Conservation (phyloP, 1,140 invertebrate genomes). For the Anoplolepis gracilipes region DNA sequence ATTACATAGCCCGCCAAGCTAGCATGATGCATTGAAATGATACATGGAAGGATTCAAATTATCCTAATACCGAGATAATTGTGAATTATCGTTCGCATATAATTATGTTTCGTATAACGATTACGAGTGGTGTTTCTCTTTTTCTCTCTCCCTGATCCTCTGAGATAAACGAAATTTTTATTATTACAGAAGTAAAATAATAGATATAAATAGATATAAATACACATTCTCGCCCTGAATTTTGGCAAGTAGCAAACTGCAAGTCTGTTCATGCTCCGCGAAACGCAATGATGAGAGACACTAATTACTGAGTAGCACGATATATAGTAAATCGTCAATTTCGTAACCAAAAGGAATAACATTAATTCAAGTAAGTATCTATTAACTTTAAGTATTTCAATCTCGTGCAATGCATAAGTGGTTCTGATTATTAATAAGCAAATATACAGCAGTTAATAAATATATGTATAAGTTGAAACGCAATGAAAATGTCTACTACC, state of each 20-base stretch:
- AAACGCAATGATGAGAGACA: neutral
- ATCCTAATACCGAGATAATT: constrained; percentile 42
- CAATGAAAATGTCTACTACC: neutral
- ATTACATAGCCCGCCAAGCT: neutral
- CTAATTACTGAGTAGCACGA: constrained; percentile 40
- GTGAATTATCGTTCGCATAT: constrained; percentile 39
- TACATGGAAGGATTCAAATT: neutral
- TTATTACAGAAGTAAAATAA: neutral
- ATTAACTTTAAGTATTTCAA: constrained; percentile 4
- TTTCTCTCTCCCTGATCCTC: neutral
- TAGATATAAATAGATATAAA: neutral
- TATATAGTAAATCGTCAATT: constrained; percentile 10
- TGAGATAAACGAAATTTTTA: constrained; percentile 31
- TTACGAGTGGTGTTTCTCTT: constrained; percentile 53
- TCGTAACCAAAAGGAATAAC: neutral
- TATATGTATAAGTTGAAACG: neutral
- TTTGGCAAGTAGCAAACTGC: neutral
- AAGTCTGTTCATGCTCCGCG: neutral
- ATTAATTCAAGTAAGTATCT: neutral
- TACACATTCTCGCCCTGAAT: neutral
- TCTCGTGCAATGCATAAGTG: neutral
- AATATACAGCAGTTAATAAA: neutral
- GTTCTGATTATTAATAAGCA: neutral
- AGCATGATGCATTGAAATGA: constrained; percentile 18
- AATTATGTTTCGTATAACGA: constrained; percentile 52